Evolutionary conservation across 2,888 invertebrate genomes (phyloP), one percentile per base, ranked within the genome.

Genomic region (Automeris io): DNA sequence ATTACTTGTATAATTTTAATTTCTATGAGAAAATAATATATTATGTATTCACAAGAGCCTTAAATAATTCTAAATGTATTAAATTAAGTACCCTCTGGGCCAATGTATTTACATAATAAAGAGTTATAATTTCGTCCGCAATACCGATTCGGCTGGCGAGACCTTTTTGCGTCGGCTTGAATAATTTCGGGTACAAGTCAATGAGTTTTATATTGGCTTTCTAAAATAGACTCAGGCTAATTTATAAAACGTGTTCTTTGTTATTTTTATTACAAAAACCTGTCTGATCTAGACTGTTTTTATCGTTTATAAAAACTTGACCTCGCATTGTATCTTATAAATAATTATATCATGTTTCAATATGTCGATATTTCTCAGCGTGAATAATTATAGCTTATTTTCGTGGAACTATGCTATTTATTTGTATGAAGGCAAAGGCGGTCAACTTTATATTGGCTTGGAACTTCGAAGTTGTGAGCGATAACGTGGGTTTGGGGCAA

Each of bases 361-460:
- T 16, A 29, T 8, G 5, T 18, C 9, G 18, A 11, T 13, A 21
- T n/a, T 19, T 29, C 9, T 18, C 5, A 29, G 5, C 5, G 29
- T 29, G 5, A 36, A 26, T 11, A 29, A 36, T 18, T 26, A 9
- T 11, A 12, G n/a, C 16, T 7, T 18, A 24, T 12, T 11, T 33
- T 33, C 11, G 7, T 9, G 23, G 9, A n/a, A 37, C 18, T 7
- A 11, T 6, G 12, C 12, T 41, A 46, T 46, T 41, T 43, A 44
- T 42, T 46, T 38, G 38, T 46, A 47, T 46, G 33, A 43, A 45
- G 53, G 48, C 42, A 46, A 43, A 45, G 51, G 51, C 46, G 51
- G 49, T 57, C 43, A 70, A 75, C 57, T 70, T 69, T 61, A 65
- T 70, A 73, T 71, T 69, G 63, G 59, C 64, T 68, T 41, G 42